Evolutionary conservation across 2,113 vertebrate species (phyloP).

Genomic region (Leiothrix lutea): DNA sequence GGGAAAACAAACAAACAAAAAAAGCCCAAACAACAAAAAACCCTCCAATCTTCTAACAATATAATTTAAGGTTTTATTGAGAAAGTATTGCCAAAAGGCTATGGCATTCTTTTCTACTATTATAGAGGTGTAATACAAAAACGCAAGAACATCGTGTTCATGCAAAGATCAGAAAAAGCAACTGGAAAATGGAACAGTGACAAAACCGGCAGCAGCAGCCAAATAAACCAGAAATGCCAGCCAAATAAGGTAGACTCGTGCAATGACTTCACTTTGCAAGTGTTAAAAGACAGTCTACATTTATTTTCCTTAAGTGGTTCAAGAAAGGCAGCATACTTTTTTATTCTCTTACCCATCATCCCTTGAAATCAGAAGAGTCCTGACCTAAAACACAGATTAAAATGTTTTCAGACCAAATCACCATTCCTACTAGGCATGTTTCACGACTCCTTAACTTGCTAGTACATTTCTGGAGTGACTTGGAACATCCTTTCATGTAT

Average conservation of each 20-base stretch:
- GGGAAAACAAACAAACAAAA: background rate
- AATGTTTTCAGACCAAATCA: background rate
- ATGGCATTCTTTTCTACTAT: background rate
- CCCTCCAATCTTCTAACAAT: background rate
- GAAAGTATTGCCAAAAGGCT: background rate
- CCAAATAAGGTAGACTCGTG: background rate
- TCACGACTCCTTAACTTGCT: background rate
- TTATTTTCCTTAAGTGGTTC: background rate
- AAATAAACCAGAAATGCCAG: background rate
- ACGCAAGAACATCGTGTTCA: background rate
- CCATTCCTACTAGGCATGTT: background rate
- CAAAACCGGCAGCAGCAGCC: background rate
- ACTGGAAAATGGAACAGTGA: background rate
- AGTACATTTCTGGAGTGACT: background rate
- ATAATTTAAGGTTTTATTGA: background rate
- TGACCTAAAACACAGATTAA: slow-evolving; percentile 3
- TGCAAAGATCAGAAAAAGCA: background rate
- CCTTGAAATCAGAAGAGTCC: background rate
- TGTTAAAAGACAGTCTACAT: background rate
- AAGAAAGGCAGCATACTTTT: background rate
- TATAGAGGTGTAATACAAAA: background rate
- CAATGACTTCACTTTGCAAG: background rate
- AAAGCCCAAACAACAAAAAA: background rate
- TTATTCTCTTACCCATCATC: background rate
- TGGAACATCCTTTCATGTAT: background rate